These are phyloP conservation scores for Valencia hispanica DNA, from an alignment of 2,797 vertebrate genomes.

Conservation along the genomic window DNA sequence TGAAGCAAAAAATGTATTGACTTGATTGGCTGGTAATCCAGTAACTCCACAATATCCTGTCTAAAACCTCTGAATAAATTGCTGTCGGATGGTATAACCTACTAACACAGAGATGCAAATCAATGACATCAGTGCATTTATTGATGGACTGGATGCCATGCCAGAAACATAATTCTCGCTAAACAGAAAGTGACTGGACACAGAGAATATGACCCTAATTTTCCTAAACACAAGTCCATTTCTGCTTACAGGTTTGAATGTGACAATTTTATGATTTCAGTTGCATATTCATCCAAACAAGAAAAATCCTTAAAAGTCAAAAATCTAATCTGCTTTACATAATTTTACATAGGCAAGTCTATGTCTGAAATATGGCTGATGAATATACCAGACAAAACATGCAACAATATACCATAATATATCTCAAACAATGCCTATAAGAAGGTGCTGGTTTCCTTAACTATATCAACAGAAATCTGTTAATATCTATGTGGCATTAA, in stretches of 20 bases:
- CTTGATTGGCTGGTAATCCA: background rate
- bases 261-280: too few species aligned
- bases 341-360: background rate
- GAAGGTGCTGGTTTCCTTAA: too few species aligned
- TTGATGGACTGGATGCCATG: background rate
- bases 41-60: conserved; percentile 7
- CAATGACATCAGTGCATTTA: conserved; percentile 27
- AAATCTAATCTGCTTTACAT: background rate
- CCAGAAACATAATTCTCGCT: conserved; percentile 15
- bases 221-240: conserved; percentile 1
- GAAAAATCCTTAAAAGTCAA: background rate
- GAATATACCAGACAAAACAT: too few species aligned
- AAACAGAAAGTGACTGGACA: background rate
- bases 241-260: conserved; percentile 1
- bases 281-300: background rate
- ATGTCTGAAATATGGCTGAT: background rate
- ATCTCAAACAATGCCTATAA: too few species aligned
- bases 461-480: too few species aligned
- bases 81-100: conserved; percentile 20
- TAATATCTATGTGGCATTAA: too few species aligned
- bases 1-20: background rate
- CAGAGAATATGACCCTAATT: background rate
- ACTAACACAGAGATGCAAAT: conserved; percentile 36
- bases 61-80: conserved; percentile 11
- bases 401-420: too few species aligned